A percentile compares a stretch with the other conserved stretches of the same genome.
Evolutionary conservation across 2,888 invertebrate genomes (phyloP).

Genomic region (Spilarctia lutea): DNA sequence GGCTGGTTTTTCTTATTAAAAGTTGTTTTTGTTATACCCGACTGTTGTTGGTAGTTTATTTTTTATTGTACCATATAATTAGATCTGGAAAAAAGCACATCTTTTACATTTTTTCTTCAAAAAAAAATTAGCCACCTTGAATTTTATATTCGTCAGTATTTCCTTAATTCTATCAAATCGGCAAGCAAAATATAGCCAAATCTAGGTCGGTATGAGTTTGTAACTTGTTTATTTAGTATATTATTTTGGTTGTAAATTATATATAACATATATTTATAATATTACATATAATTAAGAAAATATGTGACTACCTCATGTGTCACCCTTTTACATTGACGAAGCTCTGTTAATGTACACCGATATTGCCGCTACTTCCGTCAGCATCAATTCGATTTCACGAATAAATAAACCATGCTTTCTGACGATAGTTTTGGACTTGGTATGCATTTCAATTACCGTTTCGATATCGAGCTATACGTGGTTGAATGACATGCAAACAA

Average conservation of each 20-base stretch:
- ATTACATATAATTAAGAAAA: too few relatives aligned
- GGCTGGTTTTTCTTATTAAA: too few relatives aligned
- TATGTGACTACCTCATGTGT: conserved; percentile 5
- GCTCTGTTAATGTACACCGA: too few relatives aligned
- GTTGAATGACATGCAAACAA: background rate
- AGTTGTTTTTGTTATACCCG: too few relatives aligned
- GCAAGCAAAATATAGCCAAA: too few relatives aligned
- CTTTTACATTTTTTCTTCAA: background rate
- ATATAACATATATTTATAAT: too few relatives aligned
- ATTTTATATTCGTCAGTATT: background rate
- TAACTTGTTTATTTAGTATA: background rate
- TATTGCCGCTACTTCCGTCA: too few relatives aligned
- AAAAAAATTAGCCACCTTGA: background rate
- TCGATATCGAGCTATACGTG: conserved; percentile 15
- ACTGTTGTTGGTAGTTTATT: background rate
- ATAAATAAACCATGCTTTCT: conserved; percentile 22
- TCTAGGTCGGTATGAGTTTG: background rate
- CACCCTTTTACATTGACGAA: conserved; percentile 55
- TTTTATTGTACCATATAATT: too few relatives aligned
- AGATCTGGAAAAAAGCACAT: too few relatives aligned
- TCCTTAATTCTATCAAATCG: too few relatives aligned
- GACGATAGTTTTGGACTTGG: conserved; percentile 21
- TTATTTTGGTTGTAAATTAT: too few relatives aligned
- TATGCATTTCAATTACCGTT: conserved; percentile 30
- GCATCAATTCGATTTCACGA: conserved; percentile 12